Evolutionary conservation across 2,113 vertebrate genomes (phyloP).

Genomic region (Centropus bengalensis): DNA sequence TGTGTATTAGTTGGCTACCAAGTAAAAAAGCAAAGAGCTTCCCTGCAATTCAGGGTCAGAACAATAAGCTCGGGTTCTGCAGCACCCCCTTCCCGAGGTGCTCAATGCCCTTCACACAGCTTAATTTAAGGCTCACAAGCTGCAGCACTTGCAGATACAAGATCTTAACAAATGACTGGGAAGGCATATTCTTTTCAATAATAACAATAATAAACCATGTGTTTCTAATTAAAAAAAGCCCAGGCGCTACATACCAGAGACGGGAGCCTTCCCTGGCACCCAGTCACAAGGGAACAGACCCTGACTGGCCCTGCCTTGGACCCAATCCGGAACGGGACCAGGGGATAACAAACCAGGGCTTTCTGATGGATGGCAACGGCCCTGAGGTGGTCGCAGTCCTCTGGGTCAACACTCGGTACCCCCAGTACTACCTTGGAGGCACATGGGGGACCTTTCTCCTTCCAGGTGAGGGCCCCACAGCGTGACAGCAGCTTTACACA

Average conservation of each 20-base stretch:
- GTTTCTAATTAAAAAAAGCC: constrained; percentile 20
- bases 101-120: not conserved
- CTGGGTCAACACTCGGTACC: not conserved
- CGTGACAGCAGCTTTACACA: fast-evolving
- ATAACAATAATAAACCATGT: constrained; percentile 9
- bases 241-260: not conserved
- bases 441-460: not conserved
- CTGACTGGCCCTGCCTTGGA: fast-evolving
- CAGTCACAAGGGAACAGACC: not conserved
- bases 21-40: constrained; percentile 35
- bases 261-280: not conserved
- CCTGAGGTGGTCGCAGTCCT: not conserved
- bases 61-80: not conserved
- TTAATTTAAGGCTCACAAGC: constrained; percentile 23
- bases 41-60: not conserved
- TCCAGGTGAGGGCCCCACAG: not conserved
- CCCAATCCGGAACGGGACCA: not conserved
- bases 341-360: not conserved
- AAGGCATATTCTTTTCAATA: constrained; percentile 15
- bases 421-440: not conserved
- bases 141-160: not conserved
- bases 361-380: not conserved
- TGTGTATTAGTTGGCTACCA: constrained; percentile 26
- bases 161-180: not conserved
- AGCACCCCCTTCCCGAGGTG: constrained; percentile 15